These are phyloP conservation scores for Ceratosolen solmsi DNA, from an alignment of 1,140 invertebrate species.

Conservation along the genomic window DNA sequence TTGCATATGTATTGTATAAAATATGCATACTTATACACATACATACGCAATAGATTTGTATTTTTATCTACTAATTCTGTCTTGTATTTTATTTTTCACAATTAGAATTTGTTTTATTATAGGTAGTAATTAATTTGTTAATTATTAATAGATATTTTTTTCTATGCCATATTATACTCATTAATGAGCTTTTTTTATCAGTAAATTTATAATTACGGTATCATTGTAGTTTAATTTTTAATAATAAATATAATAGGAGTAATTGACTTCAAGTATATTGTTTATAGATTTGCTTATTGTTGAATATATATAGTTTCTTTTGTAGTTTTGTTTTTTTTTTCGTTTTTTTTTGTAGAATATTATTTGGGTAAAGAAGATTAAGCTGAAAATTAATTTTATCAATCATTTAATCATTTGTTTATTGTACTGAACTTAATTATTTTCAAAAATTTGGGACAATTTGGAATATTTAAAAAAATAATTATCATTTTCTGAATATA, in stretches of 20 bases:
- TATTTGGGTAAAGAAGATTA: slow-evolving; percentile 29
- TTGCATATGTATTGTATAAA: background rate
- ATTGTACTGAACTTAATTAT: too few species aligned
- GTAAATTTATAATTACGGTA: slow-evolving; percentile 34
- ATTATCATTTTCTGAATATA: too few species aligned
- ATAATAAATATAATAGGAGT: slow-evolving; percentile 69
- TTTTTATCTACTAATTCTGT: background rate
- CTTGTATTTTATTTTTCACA: background rate
- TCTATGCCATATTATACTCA: background rate
- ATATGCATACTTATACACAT: background rate
- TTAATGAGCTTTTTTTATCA: background rate
- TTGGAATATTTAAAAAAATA: too few species aligned
- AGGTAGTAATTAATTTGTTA: background rate
- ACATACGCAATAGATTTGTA: background rate
- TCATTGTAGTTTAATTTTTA: slow-evolving; percentile 47
- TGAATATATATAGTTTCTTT: slow-evolving; percentile 48
- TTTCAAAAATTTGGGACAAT: too few species aligned
- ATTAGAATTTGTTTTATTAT: background rate
- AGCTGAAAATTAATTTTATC: slow-evolving; percentile 39
- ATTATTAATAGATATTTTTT: background rate
- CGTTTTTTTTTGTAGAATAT: slow-evolving; percentile 34
- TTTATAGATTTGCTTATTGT: slow-evolving; percentile 52
- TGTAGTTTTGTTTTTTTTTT: slow-evolving; percentile 48
- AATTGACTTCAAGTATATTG: slow-evolving; percentile 73
- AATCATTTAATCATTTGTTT: slow-evolving; percentile 6